A percentile compares a stretch with the other conserved stretches of the same genome.
Evolutionary conservation across 2,888 invertebrate genomes (phyloP).

Genomic region (Argyresthia goedartella): DNA sequence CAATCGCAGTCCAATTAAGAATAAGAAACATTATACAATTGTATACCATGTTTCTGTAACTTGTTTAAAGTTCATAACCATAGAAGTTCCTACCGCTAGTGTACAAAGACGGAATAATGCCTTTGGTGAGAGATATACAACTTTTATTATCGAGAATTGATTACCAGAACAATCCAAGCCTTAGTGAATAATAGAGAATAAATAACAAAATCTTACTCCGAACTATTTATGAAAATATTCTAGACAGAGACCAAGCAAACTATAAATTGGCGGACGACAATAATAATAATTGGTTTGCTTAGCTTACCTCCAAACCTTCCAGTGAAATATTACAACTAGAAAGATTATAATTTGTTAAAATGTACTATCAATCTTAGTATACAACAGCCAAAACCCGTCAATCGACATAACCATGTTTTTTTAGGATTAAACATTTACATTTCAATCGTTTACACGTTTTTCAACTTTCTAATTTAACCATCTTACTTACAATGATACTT

Average conservation of each 20-base stretch:
- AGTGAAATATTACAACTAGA: conserved; percentile 2
- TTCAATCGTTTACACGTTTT: conserved; percentile 20
- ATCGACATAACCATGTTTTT: conserved; percentile 13
- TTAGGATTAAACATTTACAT: conserved; percentile 23
- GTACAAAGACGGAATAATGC: no score
- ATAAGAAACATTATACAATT: neutral
- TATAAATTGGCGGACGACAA: conserved; percentile 16
- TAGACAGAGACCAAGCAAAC: conserved; percentile 58
- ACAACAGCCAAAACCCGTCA: conserved; percentile 23
- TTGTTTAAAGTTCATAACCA: no score
- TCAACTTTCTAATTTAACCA: conserved; percentile 14
- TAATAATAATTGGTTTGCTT: conserved; percentile 16
- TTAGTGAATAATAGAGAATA: conserved; percentile 59
- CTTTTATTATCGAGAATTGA: conserved; percentile 27
- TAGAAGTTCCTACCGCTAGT: no score
- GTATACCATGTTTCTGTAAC: no score
- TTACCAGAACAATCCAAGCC: conserved; percentile 58
- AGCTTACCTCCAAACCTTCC: conserved; percentile 3
- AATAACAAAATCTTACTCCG: conserved; percentile 63
- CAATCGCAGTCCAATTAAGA: neutral
- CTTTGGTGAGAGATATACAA: no score
- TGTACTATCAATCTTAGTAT: conserved; percentile 11
- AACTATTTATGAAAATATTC: conserved; percentile 37
- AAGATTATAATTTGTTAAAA: conserved; percentile 7
- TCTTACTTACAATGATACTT: conserved; percentile 22